These are phyloP conservation scores for Diarsia dahlii DNA, from an alignment of 2,888 invertebrate genomes.

Conservation along the genomic window DNA sequence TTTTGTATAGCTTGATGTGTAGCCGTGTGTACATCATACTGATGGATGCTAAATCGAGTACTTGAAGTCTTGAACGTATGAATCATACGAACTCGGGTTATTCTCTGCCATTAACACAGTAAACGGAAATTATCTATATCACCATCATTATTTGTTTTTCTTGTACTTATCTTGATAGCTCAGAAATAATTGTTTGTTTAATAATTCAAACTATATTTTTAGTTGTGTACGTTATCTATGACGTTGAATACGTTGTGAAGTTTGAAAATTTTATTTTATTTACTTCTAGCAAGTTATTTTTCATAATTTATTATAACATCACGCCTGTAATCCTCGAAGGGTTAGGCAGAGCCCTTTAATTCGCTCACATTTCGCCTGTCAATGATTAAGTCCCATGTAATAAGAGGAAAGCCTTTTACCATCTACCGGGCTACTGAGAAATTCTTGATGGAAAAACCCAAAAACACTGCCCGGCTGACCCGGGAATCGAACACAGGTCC, in stretches of 20 bases:
- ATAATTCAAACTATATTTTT: conserved; percentile 11
- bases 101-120: conserved; percentile 38
- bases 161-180: conserved; percentile 24
- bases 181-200: conserved; percentile 27
- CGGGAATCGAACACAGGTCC: too few relatives aligned
- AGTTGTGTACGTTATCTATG: not conserved
- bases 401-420: too few relatives aligned
- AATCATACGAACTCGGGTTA: conserved; percentile 45
- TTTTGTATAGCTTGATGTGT: too few relatives aligned
- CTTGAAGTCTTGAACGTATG: conserved; percentile 31
- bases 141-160: conserved; percentile 23
- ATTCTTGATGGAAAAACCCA: too few relatives aligned
- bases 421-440: too few relatives aligned
- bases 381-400: too few relatives aligned
- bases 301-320: too few relatives aligned
- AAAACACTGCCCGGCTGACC: too few relatives aligned
- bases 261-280: not conserved
- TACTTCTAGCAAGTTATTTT: conserved; percentile 5
- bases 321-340: too few relatives aligned
- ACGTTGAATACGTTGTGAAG: not conserved
- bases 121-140: conserved; percentile 30
- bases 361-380: too few relatives aligned
- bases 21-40: too few relatives aligned
- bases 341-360: too few relatives aligned
- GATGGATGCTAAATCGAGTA: conserved; percentile 36